Base-by-base conservation (phyloP, 1,140 invertebrate genomes). In the Listronotus oregonensis region DNA sequence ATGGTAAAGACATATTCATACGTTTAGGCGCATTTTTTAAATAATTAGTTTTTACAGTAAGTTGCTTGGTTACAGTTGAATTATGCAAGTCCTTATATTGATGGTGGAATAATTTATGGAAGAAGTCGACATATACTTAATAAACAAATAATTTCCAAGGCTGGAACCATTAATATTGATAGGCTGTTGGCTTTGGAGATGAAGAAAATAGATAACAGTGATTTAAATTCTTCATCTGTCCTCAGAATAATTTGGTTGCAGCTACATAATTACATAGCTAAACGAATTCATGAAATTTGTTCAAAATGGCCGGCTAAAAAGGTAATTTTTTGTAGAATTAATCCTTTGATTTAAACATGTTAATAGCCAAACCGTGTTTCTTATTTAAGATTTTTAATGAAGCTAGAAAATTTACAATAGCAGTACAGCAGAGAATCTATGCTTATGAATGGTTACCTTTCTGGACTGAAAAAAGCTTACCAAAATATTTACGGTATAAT, bases 231-330 rank as follows among this genome's bases (percentile, higher is more conserved):
- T 46, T 17, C 8, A 46, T 46, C 14, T 11, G 8, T 46, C 1
- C 43, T 46, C 59, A 82, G 83, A 14, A 74, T 88, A 11, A 61
- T 89, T 40, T 86, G 86, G 79, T 87, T 85, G 71, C 80, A 85
- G 2, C 88, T 84, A 83, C 87, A 89, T 71, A 89, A 89, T 74
- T 67, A 73, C 27, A 37, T 87, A 14, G 86, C 85, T 0, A 67
- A 72, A 8, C 70, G 71, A 37, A 70, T 88, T 5, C 66, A 72
- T 3, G 9, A 58, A 2, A 66, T 73, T n/a, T 69, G 83, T 66
- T 62, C 70, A 14, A 17, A 76, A 3, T 84, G 84, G 82, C 73
- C 74, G n/a, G 54, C 59, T 37, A 68, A 74, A 34, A 67, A 58
- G 14, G 43, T 46, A 46, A 5, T 5, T 44, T 44, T 44, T n/a